These are phyloP conservation scores for Glossophaga mutica DNA, from an alignment of 2,797 vertebrate genomes.

Conservation along the genomic window DNA sequence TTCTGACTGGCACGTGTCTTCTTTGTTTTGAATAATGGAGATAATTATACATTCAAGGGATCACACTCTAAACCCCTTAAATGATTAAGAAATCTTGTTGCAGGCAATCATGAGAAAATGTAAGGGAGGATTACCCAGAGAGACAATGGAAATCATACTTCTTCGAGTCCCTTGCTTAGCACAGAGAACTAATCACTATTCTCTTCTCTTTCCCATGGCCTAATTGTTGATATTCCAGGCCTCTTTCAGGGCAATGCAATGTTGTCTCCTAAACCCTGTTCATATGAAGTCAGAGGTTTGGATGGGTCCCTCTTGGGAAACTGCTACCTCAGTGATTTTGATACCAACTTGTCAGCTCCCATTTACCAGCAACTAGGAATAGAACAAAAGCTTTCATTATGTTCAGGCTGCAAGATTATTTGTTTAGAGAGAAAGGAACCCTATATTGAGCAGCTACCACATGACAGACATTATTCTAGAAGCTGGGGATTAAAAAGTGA, in stretches of 20 bases:
- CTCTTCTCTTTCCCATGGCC: slow-evolving; percentile 58
- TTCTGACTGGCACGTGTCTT: slow-evolving; percentile 82
- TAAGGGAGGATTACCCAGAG: slow-evolving; percentile 70
- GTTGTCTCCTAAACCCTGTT: slow-evolving; percentile 62
- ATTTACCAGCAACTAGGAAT: not conserved
- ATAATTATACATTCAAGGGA: slow-evolving; percentile 85
- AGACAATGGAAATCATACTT: slow-evolving; percentile 62
- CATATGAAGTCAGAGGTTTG: slow-evolving; percentile 54
- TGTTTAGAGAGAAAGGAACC: not conserved
- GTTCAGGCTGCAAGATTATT: not conserved
- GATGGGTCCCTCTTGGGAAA: slow-evolving; percentile 67
- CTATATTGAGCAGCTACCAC: not conserved
- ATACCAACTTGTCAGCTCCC: not conserved
- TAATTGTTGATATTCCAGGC: slow-evolving; percentile 36
- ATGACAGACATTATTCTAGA: not conserved
- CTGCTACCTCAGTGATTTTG: not conserved
- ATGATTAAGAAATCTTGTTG: slow-evolving; percentile 75
- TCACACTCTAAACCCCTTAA: slow-evolving; percentile 78
- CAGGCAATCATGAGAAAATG: slow-evolving; percentile 72
- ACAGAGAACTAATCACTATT: slow-evolving; percentile 33
- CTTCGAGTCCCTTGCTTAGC: slow-evolving; percentile 32
- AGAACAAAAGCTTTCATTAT: not conserved
- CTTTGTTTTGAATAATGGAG: slow-evolving; percentile 83
- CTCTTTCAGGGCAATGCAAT: slow-evolving; percentile 57
- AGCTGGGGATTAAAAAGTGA: not conserved